Evolutionary conservation across 2,113 vertebrate genomes (phyloP).

Genomic region (Plecturocebus donacophilus): DNA sequence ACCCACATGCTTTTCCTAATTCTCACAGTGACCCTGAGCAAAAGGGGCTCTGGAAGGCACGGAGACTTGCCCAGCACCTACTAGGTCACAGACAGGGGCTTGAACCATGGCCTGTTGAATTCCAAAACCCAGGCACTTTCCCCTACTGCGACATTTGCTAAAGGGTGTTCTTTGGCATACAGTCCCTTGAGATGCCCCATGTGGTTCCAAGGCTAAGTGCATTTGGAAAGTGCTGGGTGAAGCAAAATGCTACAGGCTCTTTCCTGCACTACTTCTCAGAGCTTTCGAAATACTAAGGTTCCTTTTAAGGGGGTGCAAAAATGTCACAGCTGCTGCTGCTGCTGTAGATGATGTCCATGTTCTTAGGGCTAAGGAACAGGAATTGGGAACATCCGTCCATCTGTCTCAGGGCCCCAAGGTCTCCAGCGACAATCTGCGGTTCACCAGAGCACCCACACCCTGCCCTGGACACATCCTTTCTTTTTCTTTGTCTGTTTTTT

Average conservation of each 20-base stretch:
- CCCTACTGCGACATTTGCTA: not conserved
- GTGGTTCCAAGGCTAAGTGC: not conserved
- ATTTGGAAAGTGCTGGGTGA: not conserved
- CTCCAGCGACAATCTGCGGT: not conserved
- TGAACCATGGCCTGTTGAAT: accelerated
- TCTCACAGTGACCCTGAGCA: not conserved
- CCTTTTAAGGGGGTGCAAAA: not conserved
- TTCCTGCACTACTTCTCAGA: not conserved
- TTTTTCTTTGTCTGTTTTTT: too few relatives aligned
- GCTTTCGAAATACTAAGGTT: not conserved
- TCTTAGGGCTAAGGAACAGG: not conserved
- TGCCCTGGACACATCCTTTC: not conserved
- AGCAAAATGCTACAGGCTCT: not conserved
- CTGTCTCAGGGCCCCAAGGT: not conserved
- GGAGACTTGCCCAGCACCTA: too few relatives aligned
- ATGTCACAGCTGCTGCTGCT: not conserved
- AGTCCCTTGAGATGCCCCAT: not conserved
- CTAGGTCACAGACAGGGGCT: not conserved
- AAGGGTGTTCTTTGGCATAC: not conserved
- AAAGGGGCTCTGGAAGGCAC: not conserved
- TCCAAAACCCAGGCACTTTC: not conserved
- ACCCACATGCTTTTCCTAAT: accelerated
- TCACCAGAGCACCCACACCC: not conserved
- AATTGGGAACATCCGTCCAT: not conserved
- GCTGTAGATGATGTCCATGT: not conserved